phyloP scores from a whole-genome alignment of 1,140 invertebrate species.

The Philopotamus ludificatus region DNA sequence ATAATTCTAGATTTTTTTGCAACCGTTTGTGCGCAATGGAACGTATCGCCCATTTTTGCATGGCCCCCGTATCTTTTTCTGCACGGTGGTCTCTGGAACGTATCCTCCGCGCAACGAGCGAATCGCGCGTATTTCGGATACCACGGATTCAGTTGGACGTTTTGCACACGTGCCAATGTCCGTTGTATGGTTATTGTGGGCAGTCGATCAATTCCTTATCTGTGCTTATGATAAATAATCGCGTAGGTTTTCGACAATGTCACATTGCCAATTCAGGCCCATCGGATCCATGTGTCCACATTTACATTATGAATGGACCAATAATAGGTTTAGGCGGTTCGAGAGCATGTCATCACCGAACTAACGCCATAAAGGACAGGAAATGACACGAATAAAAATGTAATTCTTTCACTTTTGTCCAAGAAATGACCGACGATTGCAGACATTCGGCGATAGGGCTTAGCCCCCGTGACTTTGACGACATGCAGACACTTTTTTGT shows the following conservation, averaged over 20 bases:
- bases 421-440: too few species aligned
- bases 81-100: neutral
- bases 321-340: too few species aligned
- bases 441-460: too few species aligned
- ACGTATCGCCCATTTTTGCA: neutral
- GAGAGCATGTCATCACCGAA: too few species aligned
- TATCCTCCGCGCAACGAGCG: neutral
- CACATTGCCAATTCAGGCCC: neutral
- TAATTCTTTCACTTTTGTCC: too few species aligned
- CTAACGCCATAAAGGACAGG: too few species aligned
- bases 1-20: neutral
- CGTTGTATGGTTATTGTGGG: neutral
- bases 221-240: neutral
- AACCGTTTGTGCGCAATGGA: neutral
- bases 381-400: too few species aligned
- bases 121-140: neutral
- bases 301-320: too few species aligned
- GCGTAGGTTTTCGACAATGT: neutral
- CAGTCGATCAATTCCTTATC: neutral
- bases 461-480: too few species aligned
- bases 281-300: too few species aligned
- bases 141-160: neutral
- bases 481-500: too few species aligned
- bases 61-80: neutral
- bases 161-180: neutral